Evolutionary conservation across 2,113 vertebrate genomes (phyloP).

Genomic region (Aegithalos caudatus): DNA sequence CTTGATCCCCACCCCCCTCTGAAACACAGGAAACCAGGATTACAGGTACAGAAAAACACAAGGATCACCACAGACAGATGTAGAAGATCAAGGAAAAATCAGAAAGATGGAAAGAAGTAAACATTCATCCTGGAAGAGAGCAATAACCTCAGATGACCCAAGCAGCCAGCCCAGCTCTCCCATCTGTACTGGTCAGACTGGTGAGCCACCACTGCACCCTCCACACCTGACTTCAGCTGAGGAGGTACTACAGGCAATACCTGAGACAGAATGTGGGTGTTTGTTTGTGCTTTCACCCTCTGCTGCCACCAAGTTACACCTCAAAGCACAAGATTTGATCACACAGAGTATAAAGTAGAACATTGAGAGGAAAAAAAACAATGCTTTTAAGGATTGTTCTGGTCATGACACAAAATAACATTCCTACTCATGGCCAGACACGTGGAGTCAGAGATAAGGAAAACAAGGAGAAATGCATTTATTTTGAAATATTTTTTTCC

Average conservation of each 20-base stretch:
- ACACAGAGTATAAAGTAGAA: not conserved
- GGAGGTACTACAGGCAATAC: not conserved
- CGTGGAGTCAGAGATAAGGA: not conserved
- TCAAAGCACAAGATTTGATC: not conserved
- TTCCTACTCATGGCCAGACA: not conserved
- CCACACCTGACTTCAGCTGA: not conserved
- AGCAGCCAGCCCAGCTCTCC: not conserved
- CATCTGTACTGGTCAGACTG: not conserved
- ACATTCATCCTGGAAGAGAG: not conserved
- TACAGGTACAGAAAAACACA: not conserved
- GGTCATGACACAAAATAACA: not conserved
- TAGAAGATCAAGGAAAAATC: not conserved
- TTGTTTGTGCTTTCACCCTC: not conserved
- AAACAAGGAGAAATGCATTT: not conserved
- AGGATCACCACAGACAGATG: not conserved
- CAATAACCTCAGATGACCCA: not conserved
- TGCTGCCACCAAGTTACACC: not conserved
- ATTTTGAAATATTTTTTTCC: not conserved
- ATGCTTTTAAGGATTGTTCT: not conserved
- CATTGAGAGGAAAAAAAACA: not conserved
- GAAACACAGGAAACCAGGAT: constrained; percentile 3
- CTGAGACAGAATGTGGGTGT: not conserved
- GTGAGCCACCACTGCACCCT: not conserved
- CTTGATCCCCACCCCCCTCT: constrained; percentile 98
- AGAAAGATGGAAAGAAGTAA: not conserved